Base-by-base conservation (phyloP, 2,888 invertebrate genomes). In the Lingula anatina region DNA sequence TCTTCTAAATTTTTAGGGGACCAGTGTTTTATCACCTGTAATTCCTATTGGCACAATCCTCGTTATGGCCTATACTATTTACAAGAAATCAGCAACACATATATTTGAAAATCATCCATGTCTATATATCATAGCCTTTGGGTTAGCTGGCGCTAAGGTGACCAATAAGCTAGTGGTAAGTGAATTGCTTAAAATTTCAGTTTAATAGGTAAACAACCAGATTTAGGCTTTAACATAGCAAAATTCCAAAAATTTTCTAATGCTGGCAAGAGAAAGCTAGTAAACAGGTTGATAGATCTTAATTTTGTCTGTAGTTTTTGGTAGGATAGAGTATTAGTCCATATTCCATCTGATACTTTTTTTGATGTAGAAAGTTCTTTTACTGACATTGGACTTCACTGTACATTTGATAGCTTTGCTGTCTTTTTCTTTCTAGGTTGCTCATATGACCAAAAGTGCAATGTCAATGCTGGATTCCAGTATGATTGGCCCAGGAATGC, bases 391-490 rank as follows among this genome's bases (percentile, higher is more conserved):
- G n/a, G n/a, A n/a, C n/a, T n/a, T n/a, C n/a, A n/a, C n/a, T n/a
- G n/a, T n/a, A n/a, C n/a, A n/a, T n/a, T n/a, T n/a, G n/a, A n/a
- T n/a, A n/a, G n/a, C 21, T 3, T 21, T 39, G 4, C 12, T 20
- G n/a, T 25, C 27, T 41, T 56, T 55, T 47, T 56, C 44, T 64
- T 80, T 74, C 3, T 77, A 96, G 93, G 94, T 99, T 69, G 97
- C 97, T 42, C 97, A 99, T 72, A 99, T 99, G 99, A 93, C 94
- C 18, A 94, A 93, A 80, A 92, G 93, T 79, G 95, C 95, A 81
- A 90, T 99, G 88, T 88, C 90, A 61, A 89, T 95, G 73, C 85
- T 91, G 80, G 99, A 99, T 80, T 88, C 89, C 81, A 88, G 91
- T 39, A 82, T 96, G 53, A 79, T 95, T 53, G 96, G 96, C 4